Percentiles rank a stretch among this genome's conserved stretches.
Conservation (phyloP, 2,888 invertebrate genomes). For the Ariolimax columbianus region DNA sequence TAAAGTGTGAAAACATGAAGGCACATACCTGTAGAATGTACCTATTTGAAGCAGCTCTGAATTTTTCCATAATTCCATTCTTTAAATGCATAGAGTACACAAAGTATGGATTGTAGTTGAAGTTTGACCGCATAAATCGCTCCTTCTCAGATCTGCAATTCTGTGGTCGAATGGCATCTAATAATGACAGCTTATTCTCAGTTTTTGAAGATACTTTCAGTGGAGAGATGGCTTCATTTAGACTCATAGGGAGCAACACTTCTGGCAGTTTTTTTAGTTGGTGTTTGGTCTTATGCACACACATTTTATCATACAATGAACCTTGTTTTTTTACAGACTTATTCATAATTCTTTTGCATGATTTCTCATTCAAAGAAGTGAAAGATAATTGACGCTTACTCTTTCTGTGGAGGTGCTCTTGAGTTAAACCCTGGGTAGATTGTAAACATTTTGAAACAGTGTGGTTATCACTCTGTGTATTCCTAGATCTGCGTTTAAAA, state of each 20-base stretch:
- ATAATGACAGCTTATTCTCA: constrained; percentile 66
- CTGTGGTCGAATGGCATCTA: constrained; percentile 72
- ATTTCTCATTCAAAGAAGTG: neutral
- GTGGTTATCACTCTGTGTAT: neutral
- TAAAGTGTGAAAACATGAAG: neutral
- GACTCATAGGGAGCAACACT: constrained; percentile 12
- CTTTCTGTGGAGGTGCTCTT: too few relatives aligned
- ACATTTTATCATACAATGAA: neutral
- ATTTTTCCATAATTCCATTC: constrained; percentile 63
- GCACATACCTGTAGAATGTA: constrained; percentile 66
- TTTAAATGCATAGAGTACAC: constrained; percentile 68
- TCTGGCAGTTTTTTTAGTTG: neutral
- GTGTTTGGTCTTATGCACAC: neutral
- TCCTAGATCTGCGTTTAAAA: neutral
- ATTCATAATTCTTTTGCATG: neutral
- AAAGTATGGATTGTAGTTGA: constrained; percentile 74
- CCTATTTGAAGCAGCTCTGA: constrained; percentile 66
- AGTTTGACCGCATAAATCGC: constrained; percentile 71
- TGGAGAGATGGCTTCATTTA: constrained; percentile 36
- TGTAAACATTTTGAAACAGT: neutral
- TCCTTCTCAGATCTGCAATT: constrained; percentile 73
- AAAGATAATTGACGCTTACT: neutral
- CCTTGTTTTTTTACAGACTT: neutral
- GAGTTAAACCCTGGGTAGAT: constrained; percentile 11
- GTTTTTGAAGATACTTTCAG: constrained; percentile 21